Evolutionary conservation across 1,140 invertebrate genomes (phyloP).

Genomic region (Oryzaephilus surinamensis): DNA sequence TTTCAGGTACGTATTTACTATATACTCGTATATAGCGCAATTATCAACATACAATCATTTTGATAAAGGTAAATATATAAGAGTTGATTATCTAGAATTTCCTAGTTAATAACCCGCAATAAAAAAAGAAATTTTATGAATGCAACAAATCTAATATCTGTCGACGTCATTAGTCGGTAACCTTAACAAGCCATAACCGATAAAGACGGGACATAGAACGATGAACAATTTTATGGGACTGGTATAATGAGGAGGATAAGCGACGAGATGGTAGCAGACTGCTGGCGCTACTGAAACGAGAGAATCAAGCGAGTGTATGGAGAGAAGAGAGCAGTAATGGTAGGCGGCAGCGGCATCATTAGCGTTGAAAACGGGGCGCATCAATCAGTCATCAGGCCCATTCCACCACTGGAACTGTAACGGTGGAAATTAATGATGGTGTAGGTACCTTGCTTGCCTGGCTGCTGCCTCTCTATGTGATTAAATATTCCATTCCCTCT

Average conservation of each 20-base stretch:
- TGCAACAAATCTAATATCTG: too few relatives aligned
- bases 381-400: constrained; percentile 10
- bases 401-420: constrained; percentile 9
- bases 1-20: too few relatives aligned
- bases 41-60: too few relatives aligned
- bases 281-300: too few relatives aligned
- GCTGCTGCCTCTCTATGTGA: constrained; percentile 6
- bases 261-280: background rate
- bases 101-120: too few relatives aligned
- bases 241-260: constrained; percentile 8
- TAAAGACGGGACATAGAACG: constrained; percentile 8
- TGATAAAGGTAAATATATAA: too few relatives aligned
- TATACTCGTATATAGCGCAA: too few relatives aligned
- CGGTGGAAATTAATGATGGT: constrained; percentile 11
- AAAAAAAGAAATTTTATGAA: too few relatives aligned
- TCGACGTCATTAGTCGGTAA: too few relatives aligned
- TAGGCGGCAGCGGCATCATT: constrained; percentile 8
- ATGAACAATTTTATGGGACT: constrained; percentile 8
- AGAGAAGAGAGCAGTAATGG: too few relatives aligned
- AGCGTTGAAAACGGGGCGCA: constrained; percentile 8
- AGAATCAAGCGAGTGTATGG: too few relatives aligned
- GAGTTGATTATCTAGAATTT: too few relatives aligned
- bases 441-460: constrained; percentile 11
- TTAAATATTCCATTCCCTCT: constrained; percentile 10
- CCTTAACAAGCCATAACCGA: constrained; percentile 10